Evolutionary conservation across 1,140 invertebrate genomes (phyloP).

Genomic region (Drosophila funebris): DNA sequence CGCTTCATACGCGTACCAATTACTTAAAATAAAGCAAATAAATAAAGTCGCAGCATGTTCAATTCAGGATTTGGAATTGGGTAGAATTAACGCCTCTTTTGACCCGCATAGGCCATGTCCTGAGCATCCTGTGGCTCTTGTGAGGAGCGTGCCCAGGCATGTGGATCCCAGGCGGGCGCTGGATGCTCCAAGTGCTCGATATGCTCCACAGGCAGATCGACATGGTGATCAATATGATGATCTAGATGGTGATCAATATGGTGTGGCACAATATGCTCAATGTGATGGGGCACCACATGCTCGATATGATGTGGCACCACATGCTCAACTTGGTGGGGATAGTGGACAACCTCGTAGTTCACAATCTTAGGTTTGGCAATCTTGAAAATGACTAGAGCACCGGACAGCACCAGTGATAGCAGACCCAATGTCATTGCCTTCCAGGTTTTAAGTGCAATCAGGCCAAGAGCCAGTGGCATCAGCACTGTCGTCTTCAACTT

Average conservation of each 20-base stretch:
- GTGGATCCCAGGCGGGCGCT: conserved; percentile 86
- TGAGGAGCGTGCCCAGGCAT: conserved; percentile 79
- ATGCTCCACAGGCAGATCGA: conserved; percentile 75
- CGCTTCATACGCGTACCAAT: conserved; percentile 31
- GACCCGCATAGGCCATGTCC: conserved; percentile 87
- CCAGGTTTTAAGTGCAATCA: conserved; percentile 94
- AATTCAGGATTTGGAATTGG: conserved; percentile 20
- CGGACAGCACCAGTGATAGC: conserved; percentile 91
- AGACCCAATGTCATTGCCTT: conserved; percentile 93
- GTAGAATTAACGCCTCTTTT: conserved; percentile 73
- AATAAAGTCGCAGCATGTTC: conserved; percentile 54
- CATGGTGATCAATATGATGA: conserved; percentile 84
- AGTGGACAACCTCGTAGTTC: conserved; percentile 93
- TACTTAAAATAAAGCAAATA: conserved; percentile 74
- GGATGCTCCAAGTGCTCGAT: conserved; percentile 82
- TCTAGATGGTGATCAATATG: conserved; percentile 84
- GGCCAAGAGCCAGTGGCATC: conserved; percentile 90
- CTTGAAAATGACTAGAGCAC: conserved; percentile 93
- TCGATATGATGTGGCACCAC: conserved; percentile 84
- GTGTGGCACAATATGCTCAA: conserved; percentile 81
- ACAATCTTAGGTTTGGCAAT: conserved; percentile 91
- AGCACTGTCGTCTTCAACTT: conserved; percentile 93
- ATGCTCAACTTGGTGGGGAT: conserved; percentile 87
- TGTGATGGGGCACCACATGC: conserved; percentile 75
- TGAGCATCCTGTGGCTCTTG: conserved; percentile 85